phyloP scores from a whole-genome alignment of 2,888 invertebrate genomes.

The Silvanus unidentatus region DNA sequence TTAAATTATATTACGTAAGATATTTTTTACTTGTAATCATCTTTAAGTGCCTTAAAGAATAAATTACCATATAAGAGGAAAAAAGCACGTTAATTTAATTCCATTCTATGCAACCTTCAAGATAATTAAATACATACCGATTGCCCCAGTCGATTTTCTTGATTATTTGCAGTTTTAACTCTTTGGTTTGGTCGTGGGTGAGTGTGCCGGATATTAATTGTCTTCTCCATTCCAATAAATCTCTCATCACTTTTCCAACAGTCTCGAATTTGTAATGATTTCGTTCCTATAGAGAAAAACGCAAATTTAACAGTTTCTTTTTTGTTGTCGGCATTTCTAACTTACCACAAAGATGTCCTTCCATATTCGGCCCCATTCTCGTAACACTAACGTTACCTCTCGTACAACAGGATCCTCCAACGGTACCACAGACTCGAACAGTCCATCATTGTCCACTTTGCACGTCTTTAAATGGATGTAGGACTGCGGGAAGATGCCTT shows the following conservation, averaged over 20 bases:
- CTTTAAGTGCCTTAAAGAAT: too few relatives aligned
- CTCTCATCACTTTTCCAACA: slow-evolving; percentile 83
- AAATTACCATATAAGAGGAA: too few relatives aligned
- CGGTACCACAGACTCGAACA: slow-evolving; percentile 62
- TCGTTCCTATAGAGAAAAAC: slow-evolving; percentile 56
- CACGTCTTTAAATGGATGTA: slow-evolving; percentile 74
- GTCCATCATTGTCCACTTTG: slow-evolving; percentile 75
- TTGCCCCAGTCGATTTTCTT: slow-evolving; percentile 96
- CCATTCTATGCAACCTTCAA: too few relatives aligned
- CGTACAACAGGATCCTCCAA: slow-evolving; percentile 85
- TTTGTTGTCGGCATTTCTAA: background rate
- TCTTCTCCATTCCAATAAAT: slow-evolving; percentile 77
- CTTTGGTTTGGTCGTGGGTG: slow-evolving; percentile 85
- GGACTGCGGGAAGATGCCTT: slow-evolving; percentile 75
- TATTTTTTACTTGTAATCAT: too few relatives aligned
- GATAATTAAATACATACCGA: slow-evolving; percentile 58
- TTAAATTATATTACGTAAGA: too few relatives aligned
- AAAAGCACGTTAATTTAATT: too few relatives aligned
- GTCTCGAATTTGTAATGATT: slow-evolving; percentile 80
- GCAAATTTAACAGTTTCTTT: background rate
- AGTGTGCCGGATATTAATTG: slow-evolving; percentile 82
- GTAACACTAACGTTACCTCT: slow-evolving; percentile 82
- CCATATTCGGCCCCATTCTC: slow-evolving; percentile 94
- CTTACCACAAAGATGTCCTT: slow-evolving; percentile 81
- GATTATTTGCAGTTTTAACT: slow-evolving; percentile 79